phyloP scores from a whole-genome alignment of 2,797 vertebrate genomes.

The Varecia variegata region DNA sequence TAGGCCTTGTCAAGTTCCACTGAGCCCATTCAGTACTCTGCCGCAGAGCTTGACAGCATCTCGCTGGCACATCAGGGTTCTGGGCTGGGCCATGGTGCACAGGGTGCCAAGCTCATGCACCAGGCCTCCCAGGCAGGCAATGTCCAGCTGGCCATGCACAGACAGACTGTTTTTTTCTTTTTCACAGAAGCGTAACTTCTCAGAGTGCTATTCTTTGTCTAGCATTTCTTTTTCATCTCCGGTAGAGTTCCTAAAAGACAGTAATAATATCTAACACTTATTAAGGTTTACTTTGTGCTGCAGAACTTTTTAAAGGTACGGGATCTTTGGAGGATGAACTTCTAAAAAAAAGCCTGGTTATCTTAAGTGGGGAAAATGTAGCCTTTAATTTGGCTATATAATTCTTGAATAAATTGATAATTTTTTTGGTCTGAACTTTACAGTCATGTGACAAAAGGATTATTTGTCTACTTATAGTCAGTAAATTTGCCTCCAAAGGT shows the following conservation, averaged over 20 bases:
- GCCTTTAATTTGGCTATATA: constrained; percentile 1
- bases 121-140: background rate
- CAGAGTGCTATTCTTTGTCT: background rate
- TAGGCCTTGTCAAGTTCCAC: background rate
- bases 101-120: background rate
- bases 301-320: background rate
- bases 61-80: background rate
- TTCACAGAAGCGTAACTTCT: background rate
- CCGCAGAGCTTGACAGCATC: background rate
- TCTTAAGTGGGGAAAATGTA: constrained; percentile 17
- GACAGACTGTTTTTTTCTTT: background rate
- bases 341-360: background rate
- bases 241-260: background rate
- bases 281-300: background rate
- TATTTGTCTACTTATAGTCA: background rate
- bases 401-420: background rate
- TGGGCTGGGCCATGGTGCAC: background rate
- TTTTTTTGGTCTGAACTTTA: background rate
- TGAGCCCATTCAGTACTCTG: background rate
- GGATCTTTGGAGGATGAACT: background rate
- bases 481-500: background rate
- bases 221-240: background rate
- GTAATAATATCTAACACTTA: background rate
- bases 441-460: background rate
- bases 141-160: background rate